Evolutionary conservation across 2,797 vertebrate species (phyloP).

Genomic region (Labroides dimidiatus): DNA sequence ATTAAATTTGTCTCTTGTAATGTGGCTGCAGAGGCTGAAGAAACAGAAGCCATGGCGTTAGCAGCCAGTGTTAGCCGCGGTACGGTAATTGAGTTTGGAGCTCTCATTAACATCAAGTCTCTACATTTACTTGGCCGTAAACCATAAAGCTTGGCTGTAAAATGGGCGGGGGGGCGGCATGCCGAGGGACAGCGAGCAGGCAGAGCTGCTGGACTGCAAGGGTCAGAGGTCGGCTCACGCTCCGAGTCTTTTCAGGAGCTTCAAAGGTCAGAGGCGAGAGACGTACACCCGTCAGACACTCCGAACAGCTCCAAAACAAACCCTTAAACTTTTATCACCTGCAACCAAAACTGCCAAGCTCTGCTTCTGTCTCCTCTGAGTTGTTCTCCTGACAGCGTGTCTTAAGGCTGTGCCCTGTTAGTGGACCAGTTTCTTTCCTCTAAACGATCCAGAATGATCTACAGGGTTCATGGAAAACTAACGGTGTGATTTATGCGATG

Average conservation of each 20-base stretch:
- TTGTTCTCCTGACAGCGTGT: constrained; percentile 17
- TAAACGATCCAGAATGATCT: constrained; percentile 26
- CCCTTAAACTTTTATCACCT: constrained; percentile 76
- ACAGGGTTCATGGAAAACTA: constrained; percentile 54
- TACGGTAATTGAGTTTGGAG: constrained; percentile 64
- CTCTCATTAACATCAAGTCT: constrained; percentile 73
- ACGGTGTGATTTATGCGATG: constrained; percentile 46
- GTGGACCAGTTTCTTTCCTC: constrained; percentile 36
- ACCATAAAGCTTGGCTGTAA: constrained; percentile 58
- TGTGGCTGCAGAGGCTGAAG: constrained; percentile 45
- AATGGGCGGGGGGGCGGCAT: constrained; percentile 35
- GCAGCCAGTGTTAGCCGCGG: constrained; percentile 42
- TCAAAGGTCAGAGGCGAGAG: constrained; percentile 62
- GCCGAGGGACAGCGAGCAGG: constrained; percentile 50
- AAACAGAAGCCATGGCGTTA: constrained; percentile 53
- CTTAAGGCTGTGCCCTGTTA: constrained; percentile 26
- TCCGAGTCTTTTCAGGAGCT: constrained; percentile 46
- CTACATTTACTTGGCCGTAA: constrained; percentile 69
- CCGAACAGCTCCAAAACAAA: constrained; percentile 69
- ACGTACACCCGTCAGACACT: constrained; percentile 47
- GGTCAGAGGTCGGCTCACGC: constrained; percentile 50
- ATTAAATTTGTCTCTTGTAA: constrained; percentile 68
- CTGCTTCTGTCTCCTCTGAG: constrained; percentile 30
- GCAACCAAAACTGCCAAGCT: constrained; percentile 42
- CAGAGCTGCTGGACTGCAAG: constrained; percentile 33